Conservation (phyloP, 2,113 vertebrate species). For the Crocuta crocuta region DNA sequence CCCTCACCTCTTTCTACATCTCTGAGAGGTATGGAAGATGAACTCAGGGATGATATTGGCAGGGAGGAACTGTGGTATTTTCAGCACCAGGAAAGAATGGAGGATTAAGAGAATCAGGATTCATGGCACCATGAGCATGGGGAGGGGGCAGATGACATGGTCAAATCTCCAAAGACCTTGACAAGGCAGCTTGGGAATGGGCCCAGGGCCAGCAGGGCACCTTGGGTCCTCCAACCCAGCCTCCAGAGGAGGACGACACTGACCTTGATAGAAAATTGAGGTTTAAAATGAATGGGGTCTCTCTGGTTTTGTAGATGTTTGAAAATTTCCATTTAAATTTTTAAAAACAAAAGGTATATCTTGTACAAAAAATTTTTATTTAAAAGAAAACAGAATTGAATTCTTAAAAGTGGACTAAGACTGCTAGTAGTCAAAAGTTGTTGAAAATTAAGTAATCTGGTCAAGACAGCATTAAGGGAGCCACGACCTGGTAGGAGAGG, state of each 20-base stretch:
- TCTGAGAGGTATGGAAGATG: neutral
- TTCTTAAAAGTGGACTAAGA: conserved; percentile 22
- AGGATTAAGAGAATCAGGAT: neutral
- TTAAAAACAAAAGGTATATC: neutral
- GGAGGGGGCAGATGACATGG: too few relatives aligned
- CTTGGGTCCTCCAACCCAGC: neutral
- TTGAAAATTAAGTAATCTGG: neutral
- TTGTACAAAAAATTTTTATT: neutral
- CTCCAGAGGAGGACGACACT: neutral
- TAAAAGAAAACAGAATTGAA: neutral
- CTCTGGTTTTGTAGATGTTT: neutral
- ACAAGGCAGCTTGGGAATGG: neutral
- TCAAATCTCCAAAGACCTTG: neutral
- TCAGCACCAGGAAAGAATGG: neutral
- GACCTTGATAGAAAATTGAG: neutral
- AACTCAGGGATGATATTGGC: neutral
- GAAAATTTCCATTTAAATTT: neutral
- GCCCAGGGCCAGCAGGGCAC: too few relatives aligned
- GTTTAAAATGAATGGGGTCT: neutral
- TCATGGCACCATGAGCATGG: accelerated
- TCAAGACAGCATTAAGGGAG: neutral
- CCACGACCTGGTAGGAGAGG: neutral
- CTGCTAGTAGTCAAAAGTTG: neutral
- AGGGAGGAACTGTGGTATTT: neutral
- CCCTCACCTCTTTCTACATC: neutral